phyloP scores from a whole-genome alignment of 1,140 invertebrate species.

The Epicauta chinensis region DNA sequence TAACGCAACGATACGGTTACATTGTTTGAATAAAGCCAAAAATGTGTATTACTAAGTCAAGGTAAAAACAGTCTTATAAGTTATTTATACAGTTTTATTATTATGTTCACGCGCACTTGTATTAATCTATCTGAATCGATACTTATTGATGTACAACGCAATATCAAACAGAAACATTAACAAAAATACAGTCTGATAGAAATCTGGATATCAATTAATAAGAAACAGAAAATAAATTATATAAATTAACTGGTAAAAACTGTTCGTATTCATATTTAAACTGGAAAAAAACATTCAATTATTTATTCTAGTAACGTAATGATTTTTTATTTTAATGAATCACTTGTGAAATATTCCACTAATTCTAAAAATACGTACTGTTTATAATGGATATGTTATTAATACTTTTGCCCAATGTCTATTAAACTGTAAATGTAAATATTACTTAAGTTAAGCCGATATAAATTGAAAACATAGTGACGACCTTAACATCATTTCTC shows the following conservation, averaged over 20 bases:
- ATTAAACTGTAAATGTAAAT: constrained; percentile 16
- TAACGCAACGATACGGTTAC: background rate
- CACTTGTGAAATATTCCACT: constrained; percentile 12
- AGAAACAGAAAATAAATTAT: too few relatives aligned
- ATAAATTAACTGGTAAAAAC: too few relatives aligned
- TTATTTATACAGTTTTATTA: constrained; percentile 18
- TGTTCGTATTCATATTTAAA: too few relatives aligned
- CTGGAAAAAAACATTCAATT: too few relatives aligned
- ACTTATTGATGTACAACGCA: constrained; percentile 16
- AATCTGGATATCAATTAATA: too few relatives aligned
- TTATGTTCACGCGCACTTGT: constrained; percentile 18
- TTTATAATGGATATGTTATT: constrained; percentile 13
- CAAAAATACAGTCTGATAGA: too few relatives aligned
- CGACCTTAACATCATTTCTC: constrained; percentile 11
- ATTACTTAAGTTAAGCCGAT: constrained; percentile 10
- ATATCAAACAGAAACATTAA: constrained; percentile 8
- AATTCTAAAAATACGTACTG: constrained; percentile 14
- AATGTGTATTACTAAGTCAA: constrained; percentile 16
- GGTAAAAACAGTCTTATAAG: constrained; percentile 13
- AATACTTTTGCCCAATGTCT: constrained; percentile 9
- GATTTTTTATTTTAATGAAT: constrained; percentile 8
- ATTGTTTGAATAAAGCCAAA: constrained; percentile 5
- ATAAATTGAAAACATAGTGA: constrained; percentile 12
- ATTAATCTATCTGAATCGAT: constrained; percentile 18
- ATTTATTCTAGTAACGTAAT: too few relatives aligned